Evolutionary conservation across 2,888 invertebrate genomes (phyloP), one percentile per base, ranked within the genome.

Genomic region (Erannis defoliaria): DNA sequence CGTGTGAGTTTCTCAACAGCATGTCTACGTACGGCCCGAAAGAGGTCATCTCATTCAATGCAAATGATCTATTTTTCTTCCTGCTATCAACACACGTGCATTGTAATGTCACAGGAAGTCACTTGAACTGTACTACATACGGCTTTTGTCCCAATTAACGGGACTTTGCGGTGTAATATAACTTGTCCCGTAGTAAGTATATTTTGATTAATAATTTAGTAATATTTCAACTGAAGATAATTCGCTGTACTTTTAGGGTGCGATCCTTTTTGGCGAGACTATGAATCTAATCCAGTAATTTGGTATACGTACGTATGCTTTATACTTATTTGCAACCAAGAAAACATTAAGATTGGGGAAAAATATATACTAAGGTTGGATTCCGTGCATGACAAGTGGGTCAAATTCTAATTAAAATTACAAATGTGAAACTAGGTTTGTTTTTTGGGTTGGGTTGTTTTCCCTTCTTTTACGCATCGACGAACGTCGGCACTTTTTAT

Each of bases 21-120:
- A 40, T 74, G 71, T 75, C 69, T 76, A 76, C 71, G 54, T 55
- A 76, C 71, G 53, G 54, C 50, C 54, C 49, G 58, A 73, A 62
- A 57, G 14, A 21, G 56, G 62, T 57, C 62, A 62, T 46, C 45
- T 53, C 75, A 86, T 87, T 86, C 82, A 82, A 88, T 87, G 86
- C 78, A 85, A 88, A 86, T 85, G 66, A 77, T 69, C 70, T 64
- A 76, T 79, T 80, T 81, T 79, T 79, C 78, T 81, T 80, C 77
- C 75, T 78, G 73, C 69, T 71, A 69, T 69, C 56, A 66, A 60
- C 48, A 55, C 69, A 62, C 67, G 68, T 79, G 77, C 81, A 85
- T 81, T 75, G 68, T 68, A 74, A 72, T 74, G 70, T 76, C 76
- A 68, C 81, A 83, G 84, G 86, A 86, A 85, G 80, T 81, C 76